Evolutionary conservation across 2,113 vertebrate genomes (phyloP).

Genomic region (Dasyornis broadbenti): DNA sequence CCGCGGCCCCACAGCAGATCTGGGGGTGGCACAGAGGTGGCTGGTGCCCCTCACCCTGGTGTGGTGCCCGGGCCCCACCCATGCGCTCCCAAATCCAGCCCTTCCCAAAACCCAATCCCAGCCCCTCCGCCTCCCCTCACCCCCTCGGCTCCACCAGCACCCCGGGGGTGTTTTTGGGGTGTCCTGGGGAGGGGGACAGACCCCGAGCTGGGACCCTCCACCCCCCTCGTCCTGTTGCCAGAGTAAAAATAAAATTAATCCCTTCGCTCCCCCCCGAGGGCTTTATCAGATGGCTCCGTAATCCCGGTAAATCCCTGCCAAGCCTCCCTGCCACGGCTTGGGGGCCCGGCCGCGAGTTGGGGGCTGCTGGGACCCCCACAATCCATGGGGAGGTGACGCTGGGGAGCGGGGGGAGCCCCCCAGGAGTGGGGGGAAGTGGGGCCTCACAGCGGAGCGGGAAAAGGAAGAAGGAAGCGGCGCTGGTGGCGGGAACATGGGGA

Average conservation of each 20-base stretch:
- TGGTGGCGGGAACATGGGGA: neutral
- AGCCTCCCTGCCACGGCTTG: neutral
- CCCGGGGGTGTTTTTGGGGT: too few species aligned
- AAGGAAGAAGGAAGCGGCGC: neutral
- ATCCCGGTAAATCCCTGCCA: conserved; percentile 68
- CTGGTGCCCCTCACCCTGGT: neutral
- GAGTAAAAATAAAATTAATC: conserved; percentile 80
- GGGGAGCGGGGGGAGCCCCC: neutral
- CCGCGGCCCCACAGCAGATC: fast-evolving
- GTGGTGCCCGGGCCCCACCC: fast-evolving
- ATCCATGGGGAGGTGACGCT: fast-evolving
- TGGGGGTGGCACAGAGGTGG: neutral
- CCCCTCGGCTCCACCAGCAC: neutral
- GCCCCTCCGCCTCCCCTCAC: too few species aligned
- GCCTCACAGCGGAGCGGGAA: neutral
- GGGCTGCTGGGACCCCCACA: neutral
- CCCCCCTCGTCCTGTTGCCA: neutral
- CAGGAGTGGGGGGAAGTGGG: neutral
- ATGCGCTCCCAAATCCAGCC: fast-evolving
- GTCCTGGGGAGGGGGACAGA: neutral
- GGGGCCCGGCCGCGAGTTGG: fast-evolving
- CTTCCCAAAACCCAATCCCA: neutral
- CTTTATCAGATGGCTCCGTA: conserved; percentile 58
- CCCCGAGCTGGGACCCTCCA: neutral
- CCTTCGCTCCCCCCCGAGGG: conserved; percentile 1